Evolutionary conservation across 2,797 vertebrate species (phyloP), one percentile per base, ranked within the genome.

Genomic region (Schizothorax lantsangensis): DNA sequence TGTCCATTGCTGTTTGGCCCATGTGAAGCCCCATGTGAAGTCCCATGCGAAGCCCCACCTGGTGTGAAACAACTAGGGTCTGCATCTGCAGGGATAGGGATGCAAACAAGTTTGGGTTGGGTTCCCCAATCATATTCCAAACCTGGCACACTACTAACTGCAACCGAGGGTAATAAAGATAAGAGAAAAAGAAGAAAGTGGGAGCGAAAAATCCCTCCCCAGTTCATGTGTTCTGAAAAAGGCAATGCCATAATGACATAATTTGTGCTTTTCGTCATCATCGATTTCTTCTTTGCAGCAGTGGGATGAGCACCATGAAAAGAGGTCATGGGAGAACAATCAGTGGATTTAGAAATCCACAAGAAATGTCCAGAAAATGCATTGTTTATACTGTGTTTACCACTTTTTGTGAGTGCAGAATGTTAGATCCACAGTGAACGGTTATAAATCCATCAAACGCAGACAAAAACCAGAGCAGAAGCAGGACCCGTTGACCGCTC

Each of bases 81-180:
- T 68, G 94, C 92, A 11, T 96, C 96, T n/a, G 95, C 92, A n/a
- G 96, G 96, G 59, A 97, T 93, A 0, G 96, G 96, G 40, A 95
- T 96, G 88, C 96, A 97, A 73, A 97, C 93, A 86, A 97, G 96
- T 86, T 96, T 96, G 68, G 96, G 96, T 73, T 95, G 93, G 26
- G 92, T 90, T 64, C 93, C 93, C 15, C 95, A 95, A 78, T 94
- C 94, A 40, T 94, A 91, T 77, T 95, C 95, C 68, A 91, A 83
- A n/a, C 92, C 94, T 4, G 94, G 91, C 54, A 92, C 81, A 84
- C 89, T 91, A 54, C 91, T 88, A 36, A 90, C 82, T 52, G 91
- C 91, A 15, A 89, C 72, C 5, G 92, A 91, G 0, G 91, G 93
- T 62, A 95, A 85, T 38, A 94, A 89, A 74, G 85, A 93, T 84